Evolutionary conservation across 2,113 vertebrate species (phyloP).

Genomic region (Cyprinus carpio): DNA sequence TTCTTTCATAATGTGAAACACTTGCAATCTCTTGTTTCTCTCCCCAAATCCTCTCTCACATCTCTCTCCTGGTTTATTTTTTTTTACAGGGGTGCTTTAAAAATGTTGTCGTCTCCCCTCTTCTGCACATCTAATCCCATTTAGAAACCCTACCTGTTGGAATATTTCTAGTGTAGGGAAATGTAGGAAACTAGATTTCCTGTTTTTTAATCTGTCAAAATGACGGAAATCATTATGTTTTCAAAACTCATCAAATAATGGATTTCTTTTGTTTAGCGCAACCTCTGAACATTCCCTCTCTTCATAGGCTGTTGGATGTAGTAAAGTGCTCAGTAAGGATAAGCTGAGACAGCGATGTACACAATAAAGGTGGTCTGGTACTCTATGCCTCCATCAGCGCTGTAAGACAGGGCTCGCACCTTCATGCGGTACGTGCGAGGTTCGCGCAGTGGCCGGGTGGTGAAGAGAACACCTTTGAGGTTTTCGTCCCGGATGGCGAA

Average conservation of each 20-base stretch:
- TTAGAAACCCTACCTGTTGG: neutral
- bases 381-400: conserved; percentile 81
- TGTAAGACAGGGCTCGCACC: conserved; percentile 88
- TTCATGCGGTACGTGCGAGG: conserved; percentile 90
- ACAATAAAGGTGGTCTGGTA: conserved; percentile 97
- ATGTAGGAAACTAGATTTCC: neutral
- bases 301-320: neutral
- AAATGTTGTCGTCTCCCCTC: neutral
- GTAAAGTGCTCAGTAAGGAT: conserved; percentile 86
- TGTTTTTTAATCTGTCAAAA: neutral
- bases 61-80: neutral
- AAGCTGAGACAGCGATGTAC: conserved; percentile 94
- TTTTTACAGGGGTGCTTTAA: neutral
- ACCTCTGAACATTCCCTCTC: conserved; percentile 12
- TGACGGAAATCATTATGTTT: neutral
- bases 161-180: neutral
- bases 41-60: too few species aligned
- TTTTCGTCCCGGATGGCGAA: conserved; percentile 93
- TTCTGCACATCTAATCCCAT: neutral
- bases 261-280: neutral
- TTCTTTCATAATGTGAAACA: too few species aligned
- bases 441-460: conserved; percentile 79
- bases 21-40: too few species aligned
- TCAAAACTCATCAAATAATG: neutral
- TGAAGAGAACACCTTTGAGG: conserved; percentile 93